phyloP scores from a whole-genome alignment of 2,888 invertebrate species.

The Tenthredo livida region DNA sequence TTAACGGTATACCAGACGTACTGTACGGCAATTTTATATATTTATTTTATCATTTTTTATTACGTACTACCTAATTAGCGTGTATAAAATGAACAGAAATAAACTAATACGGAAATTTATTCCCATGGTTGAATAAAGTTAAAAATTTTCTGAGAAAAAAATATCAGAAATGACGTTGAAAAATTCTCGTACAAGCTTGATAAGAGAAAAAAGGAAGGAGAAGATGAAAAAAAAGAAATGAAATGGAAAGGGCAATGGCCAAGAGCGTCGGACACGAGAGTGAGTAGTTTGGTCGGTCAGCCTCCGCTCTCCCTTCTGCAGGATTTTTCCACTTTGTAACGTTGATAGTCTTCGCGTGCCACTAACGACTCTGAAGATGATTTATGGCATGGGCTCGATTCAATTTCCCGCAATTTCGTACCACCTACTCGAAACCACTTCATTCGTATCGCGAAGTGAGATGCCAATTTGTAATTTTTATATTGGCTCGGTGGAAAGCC shows the following conservation, averaged over 20 bases:
- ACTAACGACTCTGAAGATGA: constrained; percentile 49
- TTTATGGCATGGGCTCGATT: constrained; percentile 28
- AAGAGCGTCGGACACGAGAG: constrained; percentile 11
- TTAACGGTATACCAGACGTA: not conserved
- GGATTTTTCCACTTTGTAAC: constrained; percentile 50
- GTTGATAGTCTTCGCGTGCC: constrained; percentile 51
- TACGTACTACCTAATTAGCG: not conserved
- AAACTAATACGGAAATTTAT: not conserved
- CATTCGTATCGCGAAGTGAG: constrained; percentile 26
- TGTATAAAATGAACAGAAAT: not conserved
- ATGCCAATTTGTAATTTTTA: constrained; percentile 47
- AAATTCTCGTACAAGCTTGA: constrained; percentile 4
- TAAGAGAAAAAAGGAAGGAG: not conserved
- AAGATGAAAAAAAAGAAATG: not conserved
- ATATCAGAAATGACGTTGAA: constrained; percentile 25
- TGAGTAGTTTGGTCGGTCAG: constrained; percentile 25
- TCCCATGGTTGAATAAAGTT: not conserved
- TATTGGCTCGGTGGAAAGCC: constrained; percentile 28
- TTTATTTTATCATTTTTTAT: not conserved
- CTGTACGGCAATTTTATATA: not conserved
- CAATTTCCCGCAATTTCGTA: constrained; percentile 47
- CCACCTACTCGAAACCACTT: constrained; percentile 40
- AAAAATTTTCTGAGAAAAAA: not conserved
- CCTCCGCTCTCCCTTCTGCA: not conserved
- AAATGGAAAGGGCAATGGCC: not conserved